Evolutionary conservation across 2,113 vertebrate species (phyloP).

Genomic region (Cheirogaleus medius): DNA sequence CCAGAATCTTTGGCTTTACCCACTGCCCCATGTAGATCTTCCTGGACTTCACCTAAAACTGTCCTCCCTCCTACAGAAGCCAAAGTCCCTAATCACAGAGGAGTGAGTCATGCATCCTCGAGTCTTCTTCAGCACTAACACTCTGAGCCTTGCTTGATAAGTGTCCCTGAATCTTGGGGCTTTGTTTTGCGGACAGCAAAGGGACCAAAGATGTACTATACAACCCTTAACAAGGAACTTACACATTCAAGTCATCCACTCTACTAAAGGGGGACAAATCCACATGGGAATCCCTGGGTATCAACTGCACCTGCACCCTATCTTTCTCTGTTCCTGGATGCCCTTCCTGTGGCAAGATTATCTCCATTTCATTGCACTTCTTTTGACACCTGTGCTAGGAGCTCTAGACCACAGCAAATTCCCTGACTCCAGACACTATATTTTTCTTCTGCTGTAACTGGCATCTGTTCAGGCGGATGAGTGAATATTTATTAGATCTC

Average conservation of each 20-base stretch:
- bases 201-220: neutral
- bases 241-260: neutral
- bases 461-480: slow-evolving; percentile 66
- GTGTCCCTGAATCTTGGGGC: neutral
- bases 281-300: neutral
- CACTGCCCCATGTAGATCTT: neutral
- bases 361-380: neutral
- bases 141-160: neutral
- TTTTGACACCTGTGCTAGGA: slow-evolving; percentile 38
- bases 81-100: neutral
- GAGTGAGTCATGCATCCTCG: neutral
- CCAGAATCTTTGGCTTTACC: neutral
- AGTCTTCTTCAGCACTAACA: neutral
- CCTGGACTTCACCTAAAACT: neutral
- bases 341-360: neutral
- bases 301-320: neutral
- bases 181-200: neutral
- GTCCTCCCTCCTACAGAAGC: neutral
- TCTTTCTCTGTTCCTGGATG: neutral
- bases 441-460: slow-evolving; percentile 70
- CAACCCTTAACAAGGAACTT: neutral
- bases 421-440: neutral
- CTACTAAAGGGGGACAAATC: neutral
- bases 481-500: slow-evolving; percentile 69
- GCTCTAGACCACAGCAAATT: neutral